Conservation (phyloP, 2,113 vertebrate species). For the Porphyrio hochstetteri region DNA sequence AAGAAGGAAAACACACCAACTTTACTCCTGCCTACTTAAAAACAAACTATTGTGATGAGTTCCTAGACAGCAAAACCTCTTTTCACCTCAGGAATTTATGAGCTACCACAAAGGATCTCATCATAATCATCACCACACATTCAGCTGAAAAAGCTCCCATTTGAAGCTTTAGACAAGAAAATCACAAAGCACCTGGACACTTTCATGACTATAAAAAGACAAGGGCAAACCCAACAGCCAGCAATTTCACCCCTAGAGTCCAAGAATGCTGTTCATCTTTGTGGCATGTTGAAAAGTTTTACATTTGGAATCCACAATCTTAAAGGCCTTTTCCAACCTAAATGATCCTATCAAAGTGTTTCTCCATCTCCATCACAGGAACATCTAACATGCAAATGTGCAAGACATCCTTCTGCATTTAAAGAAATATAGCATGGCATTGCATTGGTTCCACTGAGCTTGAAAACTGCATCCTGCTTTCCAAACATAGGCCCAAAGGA, state of each 20-base stretch:
- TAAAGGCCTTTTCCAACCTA: background rate
- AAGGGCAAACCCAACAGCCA: background rate
- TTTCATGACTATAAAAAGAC: background rate
- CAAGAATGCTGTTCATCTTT: background rate
- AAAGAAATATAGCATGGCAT: background rate
- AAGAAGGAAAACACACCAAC: background rate
- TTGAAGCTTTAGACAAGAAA: background rate
- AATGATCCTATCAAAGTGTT: background rate
- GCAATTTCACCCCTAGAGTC: background rate
- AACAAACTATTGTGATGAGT: background rate
- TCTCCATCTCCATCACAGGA: background rate
- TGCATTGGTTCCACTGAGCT: background rate
- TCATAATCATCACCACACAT: background rate
- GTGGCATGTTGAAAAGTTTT: background rate
- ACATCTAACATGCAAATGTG: background rate
- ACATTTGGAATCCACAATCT: background rate
- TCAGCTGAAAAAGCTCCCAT: background rate
- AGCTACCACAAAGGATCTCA: slow-evolving; percentile 1
- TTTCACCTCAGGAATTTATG: slow-evolving; percentile 23
- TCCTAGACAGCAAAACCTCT: slow-evolving; percentile 25
- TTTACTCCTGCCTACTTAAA: slow-evolving; percentile 5
- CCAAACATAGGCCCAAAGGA: background rate
- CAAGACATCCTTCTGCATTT: background rate
- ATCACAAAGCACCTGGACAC: background rate
- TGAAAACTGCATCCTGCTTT: background rate